Base-by-base conservation (phyloP, 2,113 vertebrate genomes). In the Corythornis vintsioides region DNA sequence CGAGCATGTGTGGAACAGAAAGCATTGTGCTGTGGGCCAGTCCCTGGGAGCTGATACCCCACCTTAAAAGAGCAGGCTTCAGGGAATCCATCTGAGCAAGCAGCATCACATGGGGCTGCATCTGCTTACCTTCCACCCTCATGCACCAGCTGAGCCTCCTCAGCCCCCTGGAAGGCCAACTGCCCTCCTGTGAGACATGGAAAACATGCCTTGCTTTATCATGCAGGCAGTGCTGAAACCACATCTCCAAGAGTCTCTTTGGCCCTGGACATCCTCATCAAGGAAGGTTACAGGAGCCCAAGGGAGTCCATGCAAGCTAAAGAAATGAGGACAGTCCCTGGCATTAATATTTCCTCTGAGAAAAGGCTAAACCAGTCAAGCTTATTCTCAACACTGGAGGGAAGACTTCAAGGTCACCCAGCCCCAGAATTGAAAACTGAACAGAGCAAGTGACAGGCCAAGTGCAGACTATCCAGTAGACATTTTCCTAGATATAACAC, bases 11-110 rank as follows among this genome's bases (percentile, higher is more conserved):
- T 16, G 6, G 31, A 88, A 26, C 7, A 3, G 38, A 88, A 65
- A 60, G n/a, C 3, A 0, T 2, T 2, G 11, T 24, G 69, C 50
- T 6, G 20, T 0, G 0, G 52, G 52, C 33, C 67, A 73, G 65
- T 65, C 59, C 35, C 64, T 19, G 38, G 40, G 48, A 28, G 53
- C 59, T 71, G 55, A 79, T 38, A 55, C 4, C 25, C 45, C 69
- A 65, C 25, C 31, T 81, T 55, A 79, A 55, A 50, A 63, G 60
- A 65, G 31, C 13, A 0, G 50, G 26, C 60, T 88, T 38, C 72
- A 35, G 19, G 48, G 78, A 64, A 86, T 45, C 33, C 73, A 63
- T n/a, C 64, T 28, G 24, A 45, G 55, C 69, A 80, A 33, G 50
- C 15, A 89, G 48, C 42, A 53, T 17, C 6, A 3, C 1, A 1